A percentile compares a stretch with the other conserved stretches of the same genome.
Conservation (phyloP, 2,888 invertebrate species). For the Chalcis sispes region DNA sequence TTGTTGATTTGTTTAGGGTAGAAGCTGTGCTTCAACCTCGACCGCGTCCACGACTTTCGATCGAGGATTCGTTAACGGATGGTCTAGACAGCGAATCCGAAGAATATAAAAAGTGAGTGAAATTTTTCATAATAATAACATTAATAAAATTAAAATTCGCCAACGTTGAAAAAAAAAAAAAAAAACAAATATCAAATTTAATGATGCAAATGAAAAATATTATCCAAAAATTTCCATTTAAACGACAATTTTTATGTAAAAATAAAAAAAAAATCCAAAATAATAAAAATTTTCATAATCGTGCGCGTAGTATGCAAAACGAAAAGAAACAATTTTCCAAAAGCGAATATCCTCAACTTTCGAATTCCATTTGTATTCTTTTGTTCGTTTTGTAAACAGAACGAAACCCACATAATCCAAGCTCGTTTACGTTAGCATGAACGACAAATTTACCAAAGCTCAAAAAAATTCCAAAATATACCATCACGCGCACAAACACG, state of each 20-base stretch:
- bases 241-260: too few relatives aligned
- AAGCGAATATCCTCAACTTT: too few relatives aligned
- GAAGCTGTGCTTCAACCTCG: slow-evolving; percentile 78
- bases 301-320: background rate
- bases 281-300: slow-evolving; percentile 47
- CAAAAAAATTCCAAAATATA: slow-evolving; percentile 8
- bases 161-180: background rate
- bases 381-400: too few relatives aligned
- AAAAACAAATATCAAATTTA: too few relatives aligned
- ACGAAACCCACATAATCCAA: slow-evolving; percentile 1
- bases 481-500: too few relatives aligned
- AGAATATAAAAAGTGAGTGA: slow-evolving; percentile 68
- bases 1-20: slow-evolving; percentile 81
- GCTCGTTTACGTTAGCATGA: background rate
- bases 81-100: slow-evolving; percentile 66
- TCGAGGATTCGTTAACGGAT: slow-evolving; percentile 66
- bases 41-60: slow-evolving; percentile 71
- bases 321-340: too few relatives aligned
- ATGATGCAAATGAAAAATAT: too few relatives aligned
- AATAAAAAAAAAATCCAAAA: too few relatives aligned
- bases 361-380: too few relatives aligned
- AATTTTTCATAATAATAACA: background rate
- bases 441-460: slow-evolving; percentile 8
- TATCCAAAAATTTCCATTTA: too few relatives aligned
- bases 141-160: background rate